Percentiles rank a stretch among this genome's conserved stretches.
These are phyloP conservation scores for Echinometra lucunter DNA, from an alignment of 53 echinoderm and acorn worm genomes.

Conservation along the genomic window DNA sequence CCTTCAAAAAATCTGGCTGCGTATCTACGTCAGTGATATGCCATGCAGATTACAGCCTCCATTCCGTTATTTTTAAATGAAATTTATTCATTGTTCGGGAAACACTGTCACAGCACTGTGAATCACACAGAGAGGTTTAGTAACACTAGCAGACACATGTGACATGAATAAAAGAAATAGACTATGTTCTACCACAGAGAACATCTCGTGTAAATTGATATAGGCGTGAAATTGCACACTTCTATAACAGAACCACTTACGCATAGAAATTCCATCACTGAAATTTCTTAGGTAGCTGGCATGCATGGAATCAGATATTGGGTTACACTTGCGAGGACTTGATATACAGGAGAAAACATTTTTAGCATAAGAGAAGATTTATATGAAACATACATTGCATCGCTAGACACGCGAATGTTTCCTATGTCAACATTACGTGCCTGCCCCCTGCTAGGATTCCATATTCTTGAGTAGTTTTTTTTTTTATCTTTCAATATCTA, in stretches of 20 bases:
- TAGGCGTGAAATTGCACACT: not conserved
- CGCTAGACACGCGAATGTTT: constrained; percentile 26
- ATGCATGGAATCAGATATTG: constrained; percentile 10
- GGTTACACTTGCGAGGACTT: not conserved
- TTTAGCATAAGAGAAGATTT: not conserved
- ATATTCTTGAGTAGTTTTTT: not conserved
- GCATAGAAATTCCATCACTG: constrained; percentile 21
- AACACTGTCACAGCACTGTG: no score
- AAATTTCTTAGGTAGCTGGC: not conserved
- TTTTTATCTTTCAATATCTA: no score
- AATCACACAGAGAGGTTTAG: no score
- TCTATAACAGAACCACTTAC: not conserved
- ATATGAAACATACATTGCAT: constrained; percentile 36
- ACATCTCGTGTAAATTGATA: not conserved
- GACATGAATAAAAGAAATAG: not conserved
- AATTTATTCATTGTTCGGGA: no score
- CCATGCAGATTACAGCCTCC: no score
- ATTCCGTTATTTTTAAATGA: no score
- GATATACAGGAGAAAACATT: constrained; percentile 7
- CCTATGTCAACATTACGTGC: constrained; percentile 2
- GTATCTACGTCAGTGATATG: no score
- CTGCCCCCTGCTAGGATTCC: constrained; percentile 18
- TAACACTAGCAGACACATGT: not conserved
- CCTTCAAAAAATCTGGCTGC: no score
- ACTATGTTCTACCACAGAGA: not conserved